Percentiles rank a stretch among this genome's conserved stretches.
phyloP scores from a whole-genome alignment of 2,797 vertebrate species.

The Mus caroli region DNA sequence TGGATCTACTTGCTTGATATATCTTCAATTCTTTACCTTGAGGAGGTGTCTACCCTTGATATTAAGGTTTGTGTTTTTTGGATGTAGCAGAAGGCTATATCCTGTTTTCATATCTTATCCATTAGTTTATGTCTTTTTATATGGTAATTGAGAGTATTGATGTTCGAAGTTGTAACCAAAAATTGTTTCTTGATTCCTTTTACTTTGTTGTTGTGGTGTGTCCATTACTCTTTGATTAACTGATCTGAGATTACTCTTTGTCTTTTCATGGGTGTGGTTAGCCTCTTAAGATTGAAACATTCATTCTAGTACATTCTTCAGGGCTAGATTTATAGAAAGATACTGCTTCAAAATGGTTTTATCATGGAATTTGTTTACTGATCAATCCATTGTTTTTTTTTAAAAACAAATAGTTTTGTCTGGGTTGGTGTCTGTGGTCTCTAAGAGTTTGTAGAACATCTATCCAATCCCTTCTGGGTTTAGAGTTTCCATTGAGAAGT shows the following conservation, averaged over 20 bases:
- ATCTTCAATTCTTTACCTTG: neutral
- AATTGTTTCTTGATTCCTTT: neutral
- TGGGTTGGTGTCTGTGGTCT: neutral
- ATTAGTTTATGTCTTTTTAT: neutral
- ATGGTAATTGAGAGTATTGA: neutral
- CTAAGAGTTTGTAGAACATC: neutral
- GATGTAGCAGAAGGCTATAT: neutral
- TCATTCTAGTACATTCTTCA: neutral
- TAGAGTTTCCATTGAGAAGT: neutral
- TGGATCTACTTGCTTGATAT: neutral
- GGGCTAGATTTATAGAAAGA: neutral
- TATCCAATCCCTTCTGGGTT: neutral
- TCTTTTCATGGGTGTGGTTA: neutral
- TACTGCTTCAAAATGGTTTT: neutral
- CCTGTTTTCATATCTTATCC: neutral
- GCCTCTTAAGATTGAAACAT: neutral
- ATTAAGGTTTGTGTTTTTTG: neutral
- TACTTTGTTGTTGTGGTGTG: neutral
- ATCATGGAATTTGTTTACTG: neutral
- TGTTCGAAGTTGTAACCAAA: neutral
- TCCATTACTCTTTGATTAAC: neutral
- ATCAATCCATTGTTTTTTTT: neutral
- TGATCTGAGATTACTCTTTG: neutral
- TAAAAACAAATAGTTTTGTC: neutral
- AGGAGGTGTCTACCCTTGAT: neutral